phyloP scores from a whole-genome alignment of 1,140 invertebrate species.

The Tenebrio molitor region DNA sequence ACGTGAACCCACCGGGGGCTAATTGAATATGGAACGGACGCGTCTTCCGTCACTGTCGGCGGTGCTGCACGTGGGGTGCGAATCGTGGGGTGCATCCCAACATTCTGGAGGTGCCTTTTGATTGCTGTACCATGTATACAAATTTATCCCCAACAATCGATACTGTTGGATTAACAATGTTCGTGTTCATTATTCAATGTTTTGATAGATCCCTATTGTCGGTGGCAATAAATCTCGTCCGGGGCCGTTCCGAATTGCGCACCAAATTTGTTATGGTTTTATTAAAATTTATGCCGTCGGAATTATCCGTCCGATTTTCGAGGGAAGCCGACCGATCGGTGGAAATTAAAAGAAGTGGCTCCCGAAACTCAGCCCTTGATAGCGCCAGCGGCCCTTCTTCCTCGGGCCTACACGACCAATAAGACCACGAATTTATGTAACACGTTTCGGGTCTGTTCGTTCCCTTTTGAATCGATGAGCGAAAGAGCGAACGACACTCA shows the following conservation, averaged over 20 bases:
- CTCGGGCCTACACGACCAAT: neutral
- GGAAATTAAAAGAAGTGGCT: no score
- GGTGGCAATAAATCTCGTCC: constrained; percentile 8
- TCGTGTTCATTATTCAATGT: constrained; percentile 34
- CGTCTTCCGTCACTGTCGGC: neutral
- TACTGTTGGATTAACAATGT: constrained; percentile 16
- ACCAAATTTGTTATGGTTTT: neutral
- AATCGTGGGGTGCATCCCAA: neutral
- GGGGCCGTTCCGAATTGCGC: neutral
- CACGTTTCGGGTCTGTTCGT: neutral
- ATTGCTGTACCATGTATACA: neutral
- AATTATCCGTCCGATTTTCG: neutral
- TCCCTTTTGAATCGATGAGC: neutral
- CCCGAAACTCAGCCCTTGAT: neutral
- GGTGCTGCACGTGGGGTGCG: neutral
- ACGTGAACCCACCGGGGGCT: neutral
- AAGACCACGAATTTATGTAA: neutral
- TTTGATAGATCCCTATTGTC: constrained; percentile 12
- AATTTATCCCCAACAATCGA: constrained; percentile 18
- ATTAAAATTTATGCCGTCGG: no score
- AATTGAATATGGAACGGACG: constrained; percentile 22
- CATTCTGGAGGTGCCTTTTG: constrained; percentile 21
- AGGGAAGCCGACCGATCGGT: neutral
- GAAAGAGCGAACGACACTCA: neutral
- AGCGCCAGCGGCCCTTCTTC: neutral